These are phyloP conservation scores for Anthopleura xanthogrammica DNA, from an alignment of 92 coral and sea anemone species.

Conservation along the genomic window DNA sequence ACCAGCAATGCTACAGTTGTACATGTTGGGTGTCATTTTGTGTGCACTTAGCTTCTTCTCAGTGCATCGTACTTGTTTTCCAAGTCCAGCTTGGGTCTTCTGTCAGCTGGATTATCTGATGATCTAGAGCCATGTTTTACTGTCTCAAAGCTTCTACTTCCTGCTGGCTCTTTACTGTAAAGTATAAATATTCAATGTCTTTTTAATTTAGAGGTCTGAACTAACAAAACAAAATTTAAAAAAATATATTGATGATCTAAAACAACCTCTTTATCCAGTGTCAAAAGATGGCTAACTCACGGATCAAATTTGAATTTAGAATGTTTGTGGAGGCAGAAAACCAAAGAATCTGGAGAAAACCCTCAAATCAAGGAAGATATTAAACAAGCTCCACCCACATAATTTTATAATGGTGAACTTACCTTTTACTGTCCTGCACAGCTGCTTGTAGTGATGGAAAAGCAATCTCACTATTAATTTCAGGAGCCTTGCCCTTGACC, in stretches of 20 bases:
- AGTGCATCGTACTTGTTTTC: constrained; percentile 94
- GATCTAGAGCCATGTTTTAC: constrained; percentile 90
- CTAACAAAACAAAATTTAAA: neutral
- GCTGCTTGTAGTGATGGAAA: constrained; percentile 89
- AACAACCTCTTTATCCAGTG: too few species aligned
- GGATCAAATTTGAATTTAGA: too few species aligned
- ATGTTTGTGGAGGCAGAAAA: too few species aligned
- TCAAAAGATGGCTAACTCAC: too few species aligned
- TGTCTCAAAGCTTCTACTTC: constrained; percentile 77
- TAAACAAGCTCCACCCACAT: too few species aligned
- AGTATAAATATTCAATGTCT: neutral
- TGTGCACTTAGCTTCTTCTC: constrained; percentile 58
- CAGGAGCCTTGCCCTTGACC: constrained; percentile 75
- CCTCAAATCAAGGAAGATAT: neutral
- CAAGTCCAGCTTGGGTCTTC: constrained; percentile 79
- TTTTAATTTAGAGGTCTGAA: neutral
- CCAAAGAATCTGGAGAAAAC: neutral
- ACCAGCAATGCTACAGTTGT: neutral
- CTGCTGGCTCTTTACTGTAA: constrained; percentile 71
- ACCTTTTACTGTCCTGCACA: constrained; percentile 72
- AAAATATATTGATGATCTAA: neutral
- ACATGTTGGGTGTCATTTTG: neutral
- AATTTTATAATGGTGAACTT: neutral
- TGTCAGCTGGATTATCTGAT: constrained; percentile 69
- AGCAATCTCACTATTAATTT: constrained; percentile 91